Base-by-base conservation (phyloP, 2,113 vertebrate genomes). In the Pristiophorus japonicus region DNA sequence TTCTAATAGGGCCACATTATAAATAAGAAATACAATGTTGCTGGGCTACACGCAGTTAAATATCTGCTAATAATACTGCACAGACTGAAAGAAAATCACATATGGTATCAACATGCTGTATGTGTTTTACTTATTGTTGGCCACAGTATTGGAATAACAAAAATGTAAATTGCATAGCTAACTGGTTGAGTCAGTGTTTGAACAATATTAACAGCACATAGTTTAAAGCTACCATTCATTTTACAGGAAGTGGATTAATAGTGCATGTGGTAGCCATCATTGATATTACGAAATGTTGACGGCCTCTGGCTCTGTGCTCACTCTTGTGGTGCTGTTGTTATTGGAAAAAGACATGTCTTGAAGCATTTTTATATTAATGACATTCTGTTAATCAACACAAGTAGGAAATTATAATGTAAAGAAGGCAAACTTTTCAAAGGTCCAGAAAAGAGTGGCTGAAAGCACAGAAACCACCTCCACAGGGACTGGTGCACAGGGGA, bases 101-200 rank as follows among this genome's bases (percentile, higher is more conserved):
- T 65, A 42, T 65, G 34, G 90, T 16, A 93, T 38, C 59, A 65
- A n/a, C 62, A 62, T 93, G 59, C n/a, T 90, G n/a, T 42, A 20
- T 93, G 38, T 14, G n/a, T 22, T 65, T 62, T 93, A 42, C 12
- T n/a, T 42, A 65, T 93, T 93, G 34, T 65, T 63, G n/a, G 34
- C 90, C 38, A 93, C 34, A 93, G n/a, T 38, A 65, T 65, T 63
- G 27, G 30, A 93, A 93, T 47, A 88, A 45, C 85, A 88, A 27
- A 27, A 87, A 88, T 65, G 34, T 62, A 92, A 92, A 63, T 65
- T 65, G 59, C 8, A 38, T 65, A 63, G 62, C 59, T 93, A 92
- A 92, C 59, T 11, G 59, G 63, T 92, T 93, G 90, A 93, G 62
- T 93, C n/a, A 93, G 16, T 93, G 62, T 65, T 62, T 93, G 62